A percentile compares a stretch with the other conserved stretches of the same genome.
Conservation (phyloP, 2,888 invertebrate species). For the Sarcophaga caerulescens region DNA sequence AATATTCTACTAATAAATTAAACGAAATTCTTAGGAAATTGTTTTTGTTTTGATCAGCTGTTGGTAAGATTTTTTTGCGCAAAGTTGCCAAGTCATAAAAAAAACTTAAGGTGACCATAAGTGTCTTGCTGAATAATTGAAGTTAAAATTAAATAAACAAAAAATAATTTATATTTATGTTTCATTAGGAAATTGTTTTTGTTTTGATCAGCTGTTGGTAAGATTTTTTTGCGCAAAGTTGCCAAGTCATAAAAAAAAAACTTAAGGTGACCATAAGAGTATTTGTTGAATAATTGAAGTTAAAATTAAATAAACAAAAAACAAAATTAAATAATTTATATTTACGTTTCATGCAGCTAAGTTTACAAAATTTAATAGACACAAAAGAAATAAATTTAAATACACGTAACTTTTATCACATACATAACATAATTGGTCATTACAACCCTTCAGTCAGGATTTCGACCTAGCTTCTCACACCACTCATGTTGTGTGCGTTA, state of each 20-base stretch:
- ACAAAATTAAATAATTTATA: too few relatives aligned
- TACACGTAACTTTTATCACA: too few relatives aligned
- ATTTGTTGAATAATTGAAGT: neutral
- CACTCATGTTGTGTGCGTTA: too few relatives aligned
- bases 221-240: neutral
- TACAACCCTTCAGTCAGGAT: too few relatives aligned
- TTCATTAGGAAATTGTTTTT: neutral
- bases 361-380: too few relatives aligned
- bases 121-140: neutral
- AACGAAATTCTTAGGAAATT: neutral
- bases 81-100: neutral
- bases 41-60: slow-evolving; percentile 39
- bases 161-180: too few relatives aligned
- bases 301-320: too few relatives aligned
- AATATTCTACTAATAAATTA: neutral
- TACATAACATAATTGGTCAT: too few relatives aligned
- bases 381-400: too few relatives aligned
- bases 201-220: slow-evolving; percentile 25
- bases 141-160: too few relatives aligned
- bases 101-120: slow-evolving; percentile 19
- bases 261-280: slow-evolving; percentile 20
- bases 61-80: neutral
- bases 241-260: neutral
- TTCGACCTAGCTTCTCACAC: too few relatives aligned
- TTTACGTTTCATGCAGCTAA: too few relatives aligned